These are phyloP conservation scores for Bimastos eiseni DNA, from an alignment of 2,888 invertebrate genomes.

Conservation along the genomic window DNA sequence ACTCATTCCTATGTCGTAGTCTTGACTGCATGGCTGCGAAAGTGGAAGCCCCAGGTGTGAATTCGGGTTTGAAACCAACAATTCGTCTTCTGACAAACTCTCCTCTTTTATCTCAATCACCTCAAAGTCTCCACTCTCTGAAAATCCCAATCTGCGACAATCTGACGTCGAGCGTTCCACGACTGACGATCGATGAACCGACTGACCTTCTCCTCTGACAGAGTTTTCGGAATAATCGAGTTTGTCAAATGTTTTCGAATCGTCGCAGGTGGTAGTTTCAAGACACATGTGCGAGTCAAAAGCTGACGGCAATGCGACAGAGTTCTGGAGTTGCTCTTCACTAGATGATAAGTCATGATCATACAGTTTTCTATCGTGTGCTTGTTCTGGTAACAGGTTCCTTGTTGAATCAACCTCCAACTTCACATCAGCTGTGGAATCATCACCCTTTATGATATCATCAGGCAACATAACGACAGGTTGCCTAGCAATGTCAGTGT, in stretches of 20 bases:
- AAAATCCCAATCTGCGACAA: neutral
- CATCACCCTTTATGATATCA: neutral
- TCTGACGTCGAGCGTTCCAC: neutral
- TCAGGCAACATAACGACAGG: neutral
- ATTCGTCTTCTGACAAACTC: neutral
- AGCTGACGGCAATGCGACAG: neutral
- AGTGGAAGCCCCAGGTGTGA: no score
- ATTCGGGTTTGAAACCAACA: neutral
- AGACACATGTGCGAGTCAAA: neutral
- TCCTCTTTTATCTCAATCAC: neutral
- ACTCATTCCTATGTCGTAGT: constrained; percentile 13
- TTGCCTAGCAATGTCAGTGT: neutral
- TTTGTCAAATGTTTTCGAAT: neutral
- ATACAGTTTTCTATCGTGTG: neutral
- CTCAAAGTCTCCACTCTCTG: neutral
- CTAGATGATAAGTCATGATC: neutral
- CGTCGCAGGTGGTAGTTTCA: neutral
- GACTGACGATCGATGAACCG: neutral
- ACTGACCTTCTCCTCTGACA: neutral
- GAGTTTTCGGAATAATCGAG: neutral
- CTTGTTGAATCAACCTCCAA: neutral
- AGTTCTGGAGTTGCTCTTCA: neutral
- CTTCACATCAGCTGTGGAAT: neutral
- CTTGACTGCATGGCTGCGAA: neutral
- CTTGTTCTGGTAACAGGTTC: neutral